Conservation (phyloP, 2,888 invertebrate genomes). For the Leptopilina syphax region DNA sequence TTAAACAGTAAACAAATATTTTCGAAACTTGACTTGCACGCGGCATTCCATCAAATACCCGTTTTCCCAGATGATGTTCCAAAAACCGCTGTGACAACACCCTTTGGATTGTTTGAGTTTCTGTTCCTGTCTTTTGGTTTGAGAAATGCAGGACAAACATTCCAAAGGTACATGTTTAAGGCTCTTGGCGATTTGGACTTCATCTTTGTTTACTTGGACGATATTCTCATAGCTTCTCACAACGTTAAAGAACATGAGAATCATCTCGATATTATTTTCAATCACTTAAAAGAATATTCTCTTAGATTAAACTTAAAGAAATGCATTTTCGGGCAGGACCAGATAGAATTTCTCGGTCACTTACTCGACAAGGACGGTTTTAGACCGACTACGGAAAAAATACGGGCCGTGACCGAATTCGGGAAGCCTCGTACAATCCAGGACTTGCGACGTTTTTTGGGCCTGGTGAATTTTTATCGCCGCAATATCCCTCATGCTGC, state of each 20-base stretch:
- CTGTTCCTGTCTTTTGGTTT: slow-evolving; percentile 40
- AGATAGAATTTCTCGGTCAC: slow-evolving; percentile 65
- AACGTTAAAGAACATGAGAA: slow-evolving; percentile 48
- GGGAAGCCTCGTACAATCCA: slow-evolving; percentile 62
- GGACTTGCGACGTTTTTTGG: slow-evolving; percentile 67
- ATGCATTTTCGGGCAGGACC: slow-evolving; percentile 62
- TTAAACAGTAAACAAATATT: not conserved
- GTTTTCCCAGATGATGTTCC: not conserved
- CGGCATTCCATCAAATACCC: not conserved
- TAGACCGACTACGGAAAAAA: slow-evolving; percentile 65
- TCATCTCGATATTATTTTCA: slow-evolving; percentile 49
- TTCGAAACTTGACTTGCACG: not conserved
- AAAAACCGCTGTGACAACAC: slow-evolving; percentile 31
- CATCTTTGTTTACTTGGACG: slow-evolving; percentile 51
- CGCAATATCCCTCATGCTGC: slow-evolving; percentile 69
- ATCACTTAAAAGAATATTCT: slow-evolving; percentile 47
- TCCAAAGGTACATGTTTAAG: slow-evolving; percentile 52
- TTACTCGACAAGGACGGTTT: slow-evolving; percentile 60
- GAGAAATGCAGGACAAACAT: slow-evolving; percentile 60
- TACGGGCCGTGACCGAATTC: slow-evolving; percentile 62
- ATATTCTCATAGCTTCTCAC: slow-evolving; percentile 53
- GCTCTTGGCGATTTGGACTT: slow-evolving; percentile 54
- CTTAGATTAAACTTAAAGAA: slow-evolving; percentile 61
- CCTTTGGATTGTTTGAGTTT: slow-evolving; percentile 61
- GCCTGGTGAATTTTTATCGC: slow-evolving; percentile 72